phyloP scores from a whole-genome alignment of 92 coral and sea anemone species.

The Muricea muricata region DNA sequence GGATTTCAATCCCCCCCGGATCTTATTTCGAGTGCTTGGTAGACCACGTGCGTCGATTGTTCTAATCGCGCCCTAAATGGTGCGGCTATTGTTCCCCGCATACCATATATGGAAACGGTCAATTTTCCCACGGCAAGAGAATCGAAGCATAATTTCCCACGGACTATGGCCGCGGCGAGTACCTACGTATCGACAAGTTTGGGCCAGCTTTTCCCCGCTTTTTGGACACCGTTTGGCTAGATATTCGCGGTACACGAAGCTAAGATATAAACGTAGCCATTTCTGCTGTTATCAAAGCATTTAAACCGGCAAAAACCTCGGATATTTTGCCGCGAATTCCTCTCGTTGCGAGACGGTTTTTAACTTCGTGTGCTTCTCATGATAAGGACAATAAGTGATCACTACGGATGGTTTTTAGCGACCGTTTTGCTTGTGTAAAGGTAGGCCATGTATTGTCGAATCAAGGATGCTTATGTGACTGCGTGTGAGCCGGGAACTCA shows the following conservation, averaged over 20 bases:
- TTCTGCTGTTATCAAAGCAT: not conserved
- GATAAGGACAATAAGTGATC: slow-evolving; percentile 1
- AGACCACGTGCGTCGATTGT: slow-evolving; percentile 46
- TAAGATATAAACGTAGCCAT: not conserved
- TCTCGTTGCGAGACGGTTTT: not conserved
- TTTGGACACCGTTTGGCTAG: not conserved
- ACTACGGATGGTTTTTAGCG: not conserved
- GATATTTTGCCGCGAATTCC: too few relatives aligned
- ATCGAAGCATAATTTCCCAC: slow-evolving; percentile 98
- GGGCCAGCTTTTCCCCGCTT: slow-evolving; percentile 1
- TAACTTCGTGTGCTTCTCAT: not conserved
- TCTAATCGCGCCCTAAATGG: slow-evolving; percentile 36
- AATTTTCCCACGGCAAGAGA: slow-evolving; percentile 97
- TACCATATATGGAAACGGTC: slow-evolving; percentile 93
- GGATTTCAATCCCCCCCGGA: not conserved
- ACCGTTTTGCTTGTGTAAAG: not conserved
- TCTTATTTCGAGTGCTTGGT: not conserved
- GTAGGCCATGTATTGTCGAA: not conserved
- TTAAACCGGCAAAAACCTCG: not conserved
- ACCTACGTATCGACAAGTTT: not conserved
- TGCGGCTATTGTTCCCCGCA: slow-evolving; percentile 25
- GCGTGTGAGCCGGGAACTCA: not conserved
- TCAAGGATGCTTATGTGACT: not conserved
- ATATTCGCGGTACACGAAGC: not conserved
- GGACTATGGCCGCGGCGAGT: slow-evolving; percentile 56